phyloP scores from a whole-genome alignment of 2,888 invertebrate genomes.

The Graphium colonna region DNA sequence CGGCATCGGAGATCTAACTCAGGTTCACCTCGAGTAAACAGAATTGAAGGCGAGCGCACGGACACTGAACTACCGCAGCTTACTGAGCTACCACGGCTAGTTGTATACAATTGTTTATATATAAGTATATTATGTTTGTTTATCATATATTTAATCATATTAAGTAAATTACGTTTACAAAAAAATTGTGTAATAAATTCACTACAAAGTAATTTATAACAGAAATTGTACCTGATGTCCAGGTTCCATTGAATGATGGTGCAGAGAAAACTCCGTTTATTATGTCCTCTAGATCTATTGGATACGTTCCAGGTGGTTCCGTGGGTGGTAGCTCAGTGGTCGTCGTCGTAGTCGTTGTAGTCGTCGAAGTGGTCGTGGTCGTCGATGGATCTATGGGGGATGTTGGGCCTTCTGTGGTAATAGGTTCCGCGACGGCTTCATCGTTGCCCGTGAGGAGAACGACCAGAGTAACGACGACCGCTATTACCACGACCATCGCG shows the following conservation, averaged over 20 bases:
- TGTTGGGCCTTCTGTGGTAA: slow-evolving; percentile 44
- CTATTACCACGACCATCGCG: slow-evolving; percentile 77
- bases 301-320: slow-evolving; percentile 38
- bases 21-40: no score
- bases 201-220: no score
- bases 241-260: slow-evolving; percentile 88
- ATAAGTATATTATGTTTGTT: no score
- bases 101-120: no score
- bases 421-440: slow-evolving; percentile 45
- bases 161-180: no score
- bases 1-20: no score
- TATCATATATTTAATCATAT: no score
- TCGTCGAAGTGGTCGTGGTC: slow-evolving; percentile 30
- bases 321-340: slow-evolving; percentile 25
- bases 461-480: slow-evolving; percentile 81
- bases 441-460: slow-evolving; percentile 74
- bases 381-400: slow-evolving; percentile 19
- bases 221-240: slow-evolving; percentile 91
- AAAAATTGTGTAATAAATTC: no score
- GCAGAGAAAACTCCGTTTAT: slow-evolving; percentile 84
- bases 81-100: no score
- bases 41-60: no score
- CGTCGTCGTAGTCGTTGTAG: slow-evolving; percentile 28
- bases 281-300: slow-evolving; percentile 84
- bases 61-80: no score